A percentile compares a stretch with the other conserved stretches of the same genome.
Conservation (phyloP, 2,797 vertebrate species). For the Lutjanus campechanus region DNA sequence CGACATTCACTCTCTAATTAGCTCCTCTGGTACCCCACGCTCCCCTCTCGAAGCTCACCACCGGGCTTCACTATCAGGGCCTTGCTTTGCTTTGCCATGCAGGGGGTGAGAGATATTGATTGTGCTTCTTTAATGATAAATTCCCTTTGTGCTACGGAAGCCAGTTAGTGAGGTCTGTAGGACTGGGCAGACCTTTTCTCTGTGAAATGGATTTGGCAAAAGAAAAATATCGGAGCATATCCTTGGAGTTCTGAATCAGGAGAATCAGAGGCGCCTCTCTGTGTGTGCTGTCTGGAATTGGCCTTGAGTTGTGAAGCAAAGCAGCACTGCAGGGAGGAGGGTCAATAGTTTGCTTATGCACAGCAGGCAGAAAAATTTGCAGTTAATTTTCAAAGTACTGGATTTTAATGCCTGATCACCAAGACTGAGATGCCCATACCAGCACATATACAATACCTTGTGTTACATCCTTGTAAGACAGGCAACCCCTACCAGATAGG, state of each 20-base stretch:
- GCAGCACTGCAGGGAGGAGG: slow-evolving; percentile 25
- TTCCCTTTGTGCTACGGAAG: slow-evolving; percentile 83
- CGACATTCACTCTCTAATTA: slow-evolving; percentile 78
- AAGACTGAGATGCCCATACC: background rate
- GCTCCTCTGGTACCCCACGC: slow-evolving; percentile 77
- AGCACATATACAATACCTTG: background rate
- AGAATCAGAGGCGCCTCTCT: slow-evolving; percentile 22
- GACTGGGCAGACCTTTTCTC: slow-evolving; percentile 56
- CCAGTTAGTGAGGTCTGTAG: slow-evolving; percentile 68
- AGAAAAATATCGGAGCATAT: slow-evolving; percentile 43
- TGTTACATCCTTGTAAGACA: slow-evolving; percentile 50
- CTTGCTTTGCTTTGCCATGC: slow-evolving; percentile 66
- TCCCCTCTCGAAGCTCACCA: slow-evolving; percentile 63
- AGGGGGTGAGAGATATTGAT: slow-evolving; percentile 80
- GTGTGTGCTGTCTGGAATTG: slow-evolving; percentile 35
- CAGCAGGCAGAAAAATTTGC: slow-evolving; percentile 18
- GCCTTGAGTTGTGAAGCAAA: slow-evolving; percentile 49
- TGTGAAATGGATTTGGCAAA: slow-evolving; percentile 54
- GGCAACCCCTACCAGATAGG: slow-evolving; percentile 21
- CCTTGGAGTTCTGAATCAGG: slow-evolving; percentile 51
- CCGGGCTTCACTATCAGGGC: slow-evolving; percentile 53
- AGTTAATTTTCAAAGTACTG: slow-evolving; percentile 17
- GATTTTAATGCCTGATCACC: slow-evolving; percentile 13
- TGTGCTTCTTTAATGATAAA: slow-evolving; percentile 84
- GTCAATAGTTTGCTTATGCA: slow-evolving; percentile 58